phyloP scores from a whole-genome alignment of 2,888 invertebrate genomes.

The Globia sparganii region DNA sequence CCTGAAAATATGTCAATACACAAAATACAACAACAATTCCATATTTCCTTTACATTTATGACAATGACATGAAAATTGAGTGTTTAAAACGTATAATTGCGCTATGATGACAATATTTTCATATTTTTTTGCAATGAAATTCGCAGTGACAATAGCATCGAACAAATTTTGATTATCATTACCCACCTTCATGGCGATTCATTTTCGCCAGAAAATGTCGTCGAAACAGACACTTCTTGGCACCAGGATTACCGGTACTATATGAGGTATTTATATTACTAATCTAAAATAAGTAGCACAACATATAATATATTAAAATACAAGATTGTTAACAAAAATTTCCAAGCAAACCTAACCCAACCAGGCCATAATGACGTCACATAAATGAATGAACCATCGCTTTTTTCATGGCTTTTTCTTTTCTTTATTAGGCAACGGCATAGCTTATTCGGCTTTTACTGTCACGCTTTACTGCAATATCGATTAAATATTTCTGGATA shows the following conservation, averaged over 20 bases:
- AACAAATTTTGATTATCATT: slow-evolving; percentile 91
- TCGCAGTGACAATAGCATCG: slow-evolving; percentile 88
- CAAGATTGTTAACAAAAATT: slow-evolving; percentile 92
- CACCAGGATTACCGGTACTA: slow-evolving; percentile 87
- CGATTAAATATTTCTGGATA: slow-evolving; percentile 1
- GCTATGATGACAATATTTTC: slow-evolving; percentile 69
- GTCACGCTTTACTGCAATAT: slow-evolving; percentile 44
- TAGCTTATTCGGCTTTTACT: slow-evolving; percentile 45
- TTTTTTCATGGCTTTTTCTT: slow-evolving; percentile 54
- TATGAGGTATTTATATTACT: slow-evolving; percentile 89
- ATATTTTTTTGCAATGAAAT: slow-evolving; percentile 79
- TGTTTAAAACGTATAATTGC: slow-evolving; percentile 62
- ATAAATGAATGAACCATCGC: slow-evolving; percentile 77
- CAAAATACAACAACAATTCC: slow-evolving; percentile 75
- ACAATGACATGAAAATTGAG: slow-evolving; percentile 56
- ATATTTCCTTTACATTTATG: slow-evolving; percentile 61
- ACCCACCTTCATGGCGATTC: slow-evolving; percentile 98
- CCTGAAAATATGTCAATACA: slow-evolving; percentile 92
- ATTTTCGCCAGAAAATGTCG: slow-evolving; percentile 92
- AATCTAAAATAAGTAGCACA: slow-evolving; percentile 90
- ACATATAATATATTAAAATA: slow-evolving; percentile 91
- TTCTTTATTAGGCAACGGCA: slow-evolving; percentile 56
- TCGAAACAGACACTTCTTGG: slow-evolving; percentile 86
- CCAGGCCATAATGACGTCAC: slow-evolving; percentile 92
- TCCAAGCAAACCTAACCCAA: slow-evolving; percentile 93